Base-by-base conservation (phyloP, 2,888 invertebrate species). In the Pachymerium ferrugineum region DNA sequence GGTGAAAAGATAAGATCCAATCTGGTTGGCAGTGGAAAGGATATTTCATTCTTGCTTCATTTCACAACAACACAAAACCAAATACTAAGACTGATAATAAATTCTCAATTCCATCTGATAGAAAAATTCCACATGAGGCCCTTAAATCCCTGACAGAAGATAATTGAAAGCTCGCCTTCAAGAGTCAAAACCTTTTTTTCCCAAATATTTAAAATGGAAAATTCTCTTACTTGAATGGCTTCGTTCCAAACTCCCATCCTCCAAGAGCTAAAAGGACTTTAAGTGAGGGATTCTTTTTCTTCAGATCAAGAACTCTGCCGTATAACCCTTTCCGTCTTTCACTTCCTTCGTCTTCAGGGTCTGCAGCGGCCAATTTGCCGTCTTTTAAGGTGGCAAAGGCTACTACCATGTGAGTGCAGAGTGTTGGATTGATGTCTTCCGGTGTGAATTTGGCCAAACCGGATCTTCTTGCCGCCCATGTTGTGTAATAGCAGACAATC, bases 171-270 rank as follows among this genome's bases (percentile, higher is more conserved):
- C 19, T 47, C 19, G 47, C 47, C 19, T 3, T 16, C n/a, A 14
- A 12, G 5, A 38, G 38, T 38, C 38, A 38, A 38, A 38, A 12
- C 6, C 38, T 12, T 16, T 6, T 38, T 47, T 16, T 22, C 19
- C 4, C 3, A 47, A 2, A 47, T 47, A 33, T 47, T 19, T 47
- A 22, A 47, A 47, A 68, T 68, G 30, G n/a, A 30, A 30, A 30
- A 28, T 30, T 68, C 29, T 28, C 35, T 22, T 70, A 74, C 76
- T 74, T 76, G 74, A 79, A 79, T 2, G 94, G 94, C 0, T 93
- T 94, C 0, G 96, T 95, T 12, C 96, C 96, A 80, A 96, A 96
- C 0, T 94, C 94, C 96, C 96, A 97, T 22, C 97, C 97, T 74
- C 97, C 97, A 78, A 97, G 80, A 4, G 83, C 83, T 1, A 83